Percentiles rank a stretch among this genome's conserved stretches.
These are phyloP conservation scores for Megaustenia siamemsis DNA, from an alignment of 2,888 invertebrate species.

Conservation along the genomic window DNA sequence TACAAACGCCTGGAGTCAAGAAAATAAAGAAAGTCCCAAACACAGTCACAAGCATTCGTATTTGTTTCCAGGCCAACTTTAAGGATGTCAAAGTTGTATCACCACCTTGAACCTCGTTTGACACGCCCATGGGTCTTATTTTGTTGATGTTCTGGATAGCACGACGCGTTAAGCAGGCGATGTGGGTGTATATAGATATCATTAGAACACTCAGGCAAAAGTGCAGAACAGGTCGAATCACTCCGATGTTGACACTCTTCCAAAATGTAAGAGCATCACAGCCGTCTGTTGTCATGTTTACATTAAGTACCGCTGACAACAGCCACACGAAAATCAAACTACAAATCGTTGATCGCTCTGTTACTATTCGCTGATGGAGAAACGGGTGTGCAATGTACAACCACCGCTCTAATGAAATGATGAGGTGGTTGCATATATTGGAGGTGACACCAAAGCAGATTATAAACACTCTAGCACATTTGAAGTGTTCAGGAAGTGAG, in stretches of 20 bases:
- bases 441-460: neutral
- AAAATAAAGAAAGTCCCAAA: conserved; percentile 7
- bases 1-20: neutral
- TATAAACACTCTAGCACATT: neutral
- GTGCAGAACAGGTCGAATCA: neutral
- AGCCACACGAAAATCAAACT: neutral
- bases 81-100: neutral
- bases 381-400: conserved; percentile 28
- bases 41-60: neutral
- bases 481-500: neutral
- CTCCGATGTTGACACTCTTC: neutral
- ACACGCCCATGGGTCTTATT: neutral
- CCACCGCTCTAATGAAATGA: conserved; percentile 7
- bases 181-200: neutral
- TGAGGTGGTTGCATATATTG: neutral
- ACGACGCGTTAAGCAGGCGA: neutral
- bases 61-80: neutral
- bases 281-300: neutral
- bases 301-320: neutral
- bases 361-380: conserved; percentile 14
- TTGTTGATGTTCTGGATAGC: neutral
- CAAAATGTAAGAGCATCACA: neutral
- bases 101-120: neutral
- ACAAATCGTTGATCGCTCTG: neutral
- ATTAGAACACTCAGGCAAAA: neutral